These are phyloP conservation scores for Oncorhynchus gorbuscha DNA, from an alignment of 2,113 vertebrate species.

Conservation along the genomic window DNA sequence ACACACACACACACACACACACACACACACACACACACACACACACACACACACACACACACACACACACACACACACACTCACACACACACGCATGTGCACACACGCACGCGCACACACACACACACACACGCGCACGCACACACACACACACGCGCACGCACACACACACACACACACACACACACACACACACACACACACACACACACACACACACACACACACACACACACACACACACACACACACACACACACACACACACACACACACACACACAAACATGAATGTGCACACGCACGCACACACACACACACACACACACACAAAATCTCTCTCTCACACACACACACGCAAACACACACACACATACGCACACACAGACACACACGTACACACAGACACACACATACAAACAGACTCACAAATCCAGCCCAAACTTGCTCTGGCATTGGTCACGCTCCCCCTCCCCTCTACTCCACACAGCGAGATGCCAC, in stretches of 20 bases:
- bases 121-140: constrained; percentile 31
- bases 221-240: constrained; percentile 30
- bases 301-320: constrained; percentile 8
- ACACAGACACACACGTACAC: constrained; percentile 22
- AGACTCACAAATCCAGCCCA: constrained; percentile 18
- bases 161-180: not conserved
- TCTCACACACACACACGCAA: constrained; percentile 16
- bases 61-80: too few relatives aligned
- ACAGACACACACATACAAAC: constrained; percentile 12
- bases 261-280: constrained; percentile 21
- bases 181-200: constrained; percentile 28
- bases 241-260: constrained; percentile 26
- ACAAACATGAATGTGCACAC: not conserved
- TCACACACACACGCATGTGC: constrained; percentile 15
- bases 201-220: constrained; percentile 9
- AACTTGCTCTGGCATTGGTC: not conserved
- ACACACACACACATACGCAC: constrained; percentile 18
- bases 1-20: constrained; percentile 17
- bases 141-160: not conserved
- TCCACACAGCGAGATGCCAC: not conserved
- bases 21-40: too few relatives aligned
- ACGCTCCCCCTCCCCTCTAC: not conserved
- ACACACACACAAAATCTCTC: constrained; percentile 10
- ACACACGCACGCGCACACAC: constrained; percentile 1
- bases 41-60: too few relatives aligned